Percentiles rank a stretch among this genome's conserved stretches.
Conservation (phyloP, 64 coral and sea anemone species). For the Porites australiensis region DNA sequence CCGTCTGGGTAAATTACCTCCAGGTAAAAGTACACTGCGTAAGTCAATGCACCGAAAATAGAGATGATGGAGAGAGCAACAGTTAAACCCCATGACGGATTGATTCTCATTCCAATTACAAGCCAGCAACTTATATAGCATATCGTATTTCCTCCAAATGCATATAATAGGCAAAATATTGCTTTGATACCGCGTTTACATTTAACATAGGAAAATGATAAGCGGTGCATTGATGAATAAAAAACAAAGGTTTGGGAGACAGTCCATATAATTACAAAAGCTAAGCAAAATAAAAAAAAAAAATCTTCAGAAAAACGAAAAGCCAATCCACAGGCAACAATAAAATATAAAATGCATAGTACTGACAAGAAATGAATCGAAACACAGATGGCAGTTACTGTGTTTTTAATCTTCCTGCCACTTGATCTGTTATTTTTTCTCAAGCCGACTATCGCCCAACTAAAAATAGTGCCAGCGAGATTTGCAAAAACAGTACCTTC, state of each 20-base stretch:
- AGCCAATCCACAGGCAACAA: not conserved
- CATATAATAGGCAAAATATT: not conserved
- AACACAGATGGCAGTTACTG: not conserved
- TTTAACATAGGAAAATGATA: too few relatives aligned
- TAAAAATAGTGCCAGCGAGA: not conserved
- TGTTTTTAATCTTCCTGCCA: not conserved
- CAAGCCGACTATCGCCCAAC: not conserved
- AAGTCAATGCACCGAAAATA: not conserved
- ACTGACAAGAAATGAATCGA: not conserved
- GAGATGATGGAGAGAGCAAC: not conserved
- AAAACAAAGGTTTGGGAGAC: too few relatives aligned
- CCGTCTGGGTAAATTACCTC: too few relatives aligned
- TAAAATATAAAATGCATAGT: not conserved
- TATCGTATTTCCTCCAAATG: not conserved
- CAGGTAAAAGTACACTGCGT: too few relatives aligned
- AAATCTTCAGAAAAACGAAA: not conserved
- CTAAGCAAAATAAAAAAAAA: too few relatives aligned
- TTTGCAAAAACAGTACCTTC: not conserved
- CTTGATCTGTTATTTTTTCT: not conserved
- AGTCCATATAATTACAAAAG: too few relatives aligned
- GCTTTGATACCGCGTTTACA: not conserved
- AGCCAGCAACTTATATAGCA: not conserved
- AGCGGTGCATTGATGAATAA: too few relatives aligned
- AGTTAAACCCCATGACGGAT: not conserved
- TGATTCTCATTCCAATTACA: not conserved